phyloP scores from a whole-genome alignment of 1,140 invertebrate species.

The Aphaenogaster ashmeadi region DNA sequence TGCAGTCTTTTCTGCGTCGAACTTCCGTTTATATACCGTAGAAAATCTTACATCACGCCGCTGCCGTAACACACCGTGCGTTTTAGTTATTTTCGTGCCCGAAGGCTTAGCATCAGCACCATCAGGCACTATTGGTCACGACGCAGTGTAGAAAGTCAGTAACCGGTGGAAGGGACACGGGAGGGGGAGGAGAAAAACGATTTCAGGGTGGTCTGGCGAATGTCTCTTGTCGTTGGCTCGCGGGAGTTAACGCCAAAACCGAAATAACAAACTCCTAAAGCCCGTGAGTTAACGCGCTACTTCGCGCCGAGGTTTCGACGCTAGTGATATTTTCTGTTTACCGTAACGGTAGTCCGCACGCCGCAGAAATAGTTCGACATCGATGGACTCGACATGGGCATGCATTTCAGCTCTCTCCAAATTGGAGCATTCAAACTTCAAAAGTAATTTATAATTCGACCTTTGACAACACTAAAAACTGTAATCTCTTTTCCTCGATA shows the following conservation, averaged over 20 bases:
- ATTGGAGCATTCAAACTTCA: background rate
- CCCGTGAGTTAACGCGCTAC: conserved; percentile 73
- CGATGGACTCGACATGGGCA: background rate
- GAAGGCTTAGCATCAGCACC: conserved; percentile 34
- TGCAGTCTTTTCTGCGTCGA: background rate
- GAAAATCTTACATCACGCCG: conserved; percentile 64
- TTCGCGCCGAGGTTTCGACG: conserved; percentile 63
- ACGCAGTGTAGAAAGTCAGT: conserved; percentile 60
- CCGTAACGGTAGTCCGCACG: conserved; percentile 38
- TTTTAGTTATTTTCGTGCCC: conserved; percentile 74
- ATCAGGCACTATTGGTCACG: conserved; percentile 66
- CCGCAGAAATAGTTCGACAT: conserved; percentile 55
- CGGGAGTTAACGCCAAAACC: conserved; percentile 80
- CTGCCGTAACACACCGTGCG: conserved; percentile 50
- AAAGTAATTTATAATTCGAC: conserved; percentile 8
- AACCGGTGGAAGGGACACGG: conserved; percentile 19
- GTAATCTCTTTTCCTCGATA: background rate
- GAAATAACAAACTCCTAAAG: conserved; percentile 83
- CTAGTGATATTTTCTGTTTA: conserved; percentile 75
- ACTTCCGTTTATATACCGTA: background rate
- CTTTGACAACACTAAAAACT: background rate
- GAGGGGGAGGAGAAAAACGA: conserved; percentile 18
- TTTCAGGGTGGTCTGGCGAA: conserved; percentile 83
- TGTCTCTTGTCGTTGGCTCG: conserved; percentile 83
- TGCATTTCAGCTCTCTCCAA: background rate